Evolutionary conservation across 2,888 invertebrate species (phyloP).

Genomic region (Lasioglossum villosulum): DNA sequence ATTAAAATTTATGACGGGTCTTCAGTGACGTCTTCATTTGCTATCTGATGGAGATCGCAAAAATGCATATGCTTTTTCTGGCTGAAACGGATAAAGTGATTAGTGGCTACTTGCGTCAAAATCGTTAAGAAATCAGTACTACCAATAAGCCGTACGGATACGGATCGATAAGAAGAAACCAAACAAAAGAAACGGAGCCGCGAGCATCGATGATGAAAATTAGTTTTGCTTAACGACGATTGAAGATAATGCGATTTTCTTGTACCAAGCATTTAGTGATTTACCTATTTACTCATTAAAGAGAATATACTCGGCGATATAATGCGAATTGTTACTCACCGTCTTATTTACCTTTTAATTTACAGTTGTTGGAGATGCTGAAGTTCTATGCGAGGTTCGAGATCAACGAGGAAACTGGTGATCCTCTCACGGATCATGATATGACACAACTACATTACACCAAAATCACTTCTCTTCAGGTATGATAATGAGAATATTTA

Average conservation of each 20-base stretch:
- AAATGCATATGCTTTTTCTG: not conserved
- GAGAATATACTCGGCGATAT: not conserved
- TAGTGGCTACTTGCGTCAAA: not conserved
- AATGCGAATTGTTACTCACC: not conserved
- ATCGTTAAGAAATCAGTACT: not conserved
- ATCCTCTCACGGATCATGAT: constrained; percentile 96
- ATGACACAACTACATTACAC: constrained; percentile 97
- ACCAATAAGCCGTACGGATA: not conserved
- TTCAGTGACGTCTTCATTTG: not conserved
- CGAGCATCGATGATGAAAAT: not conserved
- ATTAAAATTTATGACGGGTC: not conserved
- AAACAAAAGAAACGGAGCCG: not conserved
- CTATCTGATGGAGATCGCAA: not conserved
- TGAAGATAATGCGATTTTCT: constrained; percentile 9
- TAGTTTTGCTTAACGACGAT: not conserved
- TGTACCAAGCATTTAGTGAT: not conserved
- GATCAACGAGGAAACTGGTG: constrained; percentile 98
- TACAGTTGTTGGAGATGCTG: constrained; percentile 96
- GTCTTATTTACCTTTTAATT: constrained; percentile 66
- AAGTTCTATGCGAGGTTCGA: constrained; percentile 99
- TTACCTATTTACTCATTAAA: not conserved
- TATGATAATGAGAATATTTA: constrained; percentile 76
- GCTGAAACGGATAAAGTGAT: not conserved
- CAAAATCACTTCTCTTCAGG: constrained; percentile 95
- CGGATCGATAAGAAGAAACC: not conserved